These are phyloP conservation scores for Orthosia incerta DNA, from an alignment of 2,888 invertebrate genomes.

Conservation along the genomic window DNA sequence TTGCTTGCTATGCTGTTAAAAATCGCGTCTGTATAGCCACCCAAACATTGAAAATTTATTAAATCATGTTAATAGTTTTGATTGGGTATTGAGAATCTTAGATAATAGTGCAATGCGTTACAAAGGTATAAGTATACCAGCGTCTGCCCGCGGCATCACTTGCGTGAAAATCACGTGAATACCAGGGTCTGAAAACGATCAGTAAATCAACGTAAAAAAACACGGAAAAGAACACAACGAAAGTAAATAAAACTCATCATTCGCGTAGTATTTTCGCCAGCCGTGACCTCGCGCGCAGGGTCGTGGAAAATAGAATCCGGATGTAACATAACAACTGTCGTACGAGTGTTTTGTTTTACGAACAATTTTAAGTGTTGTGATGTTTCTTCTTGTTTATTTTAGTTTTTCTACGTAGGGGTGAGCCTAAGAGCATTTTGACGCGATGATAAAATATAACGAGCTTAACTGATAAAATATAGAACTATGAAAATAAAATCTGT, in stretches of 20 bases:
- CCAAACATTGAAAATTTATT: too few species aligned
- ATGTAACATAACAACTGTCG: conserved; percentile 48
- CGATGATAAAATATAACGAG: not conserved
- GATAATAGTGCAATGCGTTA: too few species aligned
- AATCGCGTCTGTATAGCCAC: too few species aligned
- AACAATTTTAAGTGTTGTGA: conserved; percentile 27
- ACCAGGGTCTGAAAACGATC: too few species aligned
- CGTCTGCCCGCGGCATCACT: too few species aligned
- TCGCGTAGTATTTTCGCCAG: conserved; percentile 27
- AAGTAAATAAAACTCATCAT: conserved; percentile 12
- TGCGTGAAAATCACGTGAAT: too few species aligned
- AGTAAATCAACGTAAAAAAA: not conserved
- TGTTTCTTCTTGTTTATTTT: conserved; percentile 20
- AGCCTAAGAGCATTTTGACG: conserved; percentile 26
- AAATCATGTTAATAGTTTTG: too few species aligned
- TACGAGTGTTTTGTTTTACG: conserved; percentile 27
- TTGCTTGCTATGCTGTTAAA: too few species aligned
- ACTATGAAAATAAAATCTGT: not conserved
- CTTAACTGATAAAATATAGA: not conserved
- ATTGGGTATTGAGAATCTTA: too few species aligned
- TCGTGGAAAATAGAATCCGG: conserved; percentile 51
- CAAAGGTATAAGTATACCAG: too few species aligned
- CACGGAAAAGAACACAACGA: conserved; percentile 16
- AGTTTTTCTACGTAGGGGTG: not conserved
- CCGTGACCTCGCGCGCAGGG: conserved; percentile 46